Evolutionary conservation across 2,888 invertebrate species (phyloP), one percentile per base, ranked within the genome.

Genomic region (Dioctria rufipes): DNA sequence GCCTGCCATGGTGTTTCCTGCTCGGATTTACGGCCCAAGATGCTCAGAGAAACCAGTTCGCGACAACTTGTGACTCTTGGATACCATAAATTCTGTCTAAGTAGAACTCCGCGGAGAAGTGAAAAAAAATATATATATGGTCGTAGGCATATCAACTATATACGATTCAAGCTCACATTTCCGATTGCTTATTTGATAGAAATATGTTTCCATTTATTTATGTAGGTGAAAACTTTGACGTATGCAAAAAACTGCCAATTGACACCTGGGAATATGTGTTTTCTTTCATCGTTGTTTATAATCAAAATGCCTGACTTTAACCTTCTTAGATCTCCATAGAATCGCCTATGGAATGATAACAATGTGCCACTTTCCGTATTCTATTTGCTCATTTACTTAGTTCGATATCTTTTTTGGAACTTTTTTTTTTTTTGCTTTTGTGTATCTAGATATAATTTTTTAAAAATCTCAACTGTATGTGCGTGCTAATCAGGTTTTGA

Each of bases 21-120:
- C 43, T 13, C 58, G 13, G 40, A n/a, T 25, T 42, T n/a, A 9
- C 9, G 43, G 43, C 39, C 11, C 25, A 39, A 13, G 61, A 46
- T 37, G 39, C 6, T 46, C 63, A 58, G 37, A 37, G 60, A 77
- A 77, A 77, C 77, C 77, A 46, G 77, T 77, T 73, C 58, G 73
- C 39, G n/a, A 25, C 73, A 54, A 13, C 9, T 58, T 58, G 25
- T 25, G 73, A 58, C 58, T 8, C 11, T 54, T 54, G 73, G 73
- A 37, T 54, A 13, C 73, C 42, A 73, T 73, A 73, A 73, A 73
- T 73, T 73, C 73, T 73, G 5, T 8, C 54, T 60, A 73, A 73
- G 73, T 73, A 73, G 73, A 73, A 73, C 69, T 67, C 60, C 43
- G 58, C 73, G 58, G 58, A 25, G 58, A 73, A 58, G 73, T 73